Percentiles rank a stretch among this genome's conserved stretches.
Conservation (phyloP, 1,140 invertebrate genomes). For the Hylyphantes graminicola region DNA sequence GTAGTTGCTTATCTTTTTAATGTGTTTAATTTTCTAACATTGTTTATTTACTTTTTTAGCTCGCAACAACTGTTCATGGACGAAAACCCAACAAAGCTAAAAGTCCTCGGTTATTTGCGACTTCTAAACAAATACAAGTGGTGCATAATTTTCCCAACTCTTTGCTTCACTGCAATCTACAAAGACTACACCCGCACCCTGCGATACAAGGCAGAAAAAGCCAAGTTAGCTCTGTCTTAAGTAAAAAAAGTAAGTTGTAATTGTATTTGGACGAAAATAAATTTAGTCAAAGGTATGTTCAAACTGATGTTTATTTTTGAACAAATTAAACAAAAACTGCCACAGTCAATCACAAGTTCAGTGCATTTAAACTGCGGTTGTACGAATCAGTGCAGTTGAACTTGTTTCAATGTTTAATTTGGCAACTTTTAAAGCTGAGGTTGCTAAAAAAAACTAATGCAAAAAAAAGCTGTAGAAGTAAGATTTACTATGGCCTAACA, state of each 20-base stretch:
- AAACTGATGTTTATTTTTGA: neutral
- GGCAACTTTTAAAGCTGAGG: too few species aligned
- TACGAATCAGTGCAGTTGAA: neutral
- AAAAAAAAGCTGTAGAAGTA: too few species aligned
- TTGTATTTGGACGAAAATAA: neutral
- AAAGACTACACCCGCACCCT: constrained; percentile 32
- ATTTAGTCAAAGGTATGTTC: neutral
- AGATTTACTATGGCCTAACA: too few species aligned
- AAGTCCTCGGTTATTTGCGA: neutral
- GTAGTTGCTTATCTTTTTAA: neutral
- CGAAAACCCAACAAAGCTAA: neutral
- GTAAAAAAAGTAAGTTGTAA: neutral
- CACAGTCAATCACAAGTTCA: neutral
- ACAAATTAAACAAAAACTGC: neutral
- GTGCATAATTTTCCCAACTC: constrained; percentile 44
- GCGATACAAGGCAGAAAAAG: constrained; percentile 38
- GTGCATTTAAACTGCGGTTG: neutral
- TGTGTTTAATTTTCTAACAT: neutral
- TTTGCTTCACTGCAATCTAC: constrained; percentile 17
- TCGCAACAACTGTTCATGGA: constrained; percentile 24
- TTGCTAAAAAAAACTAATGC: too few species aligned
- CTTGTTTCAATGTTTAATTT: too few species aligned
- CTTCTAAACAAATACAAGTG: constrained; percentile 40
- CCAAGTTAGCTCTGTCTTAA: constrained; percentile 11
- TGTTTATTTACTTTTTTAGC: neutral